These are phyloP conservation scores for Platygyra sinensis DNA, from an alignment of 64 coral and sea anemone genomes.

Conservation along the genomic window DNA sequence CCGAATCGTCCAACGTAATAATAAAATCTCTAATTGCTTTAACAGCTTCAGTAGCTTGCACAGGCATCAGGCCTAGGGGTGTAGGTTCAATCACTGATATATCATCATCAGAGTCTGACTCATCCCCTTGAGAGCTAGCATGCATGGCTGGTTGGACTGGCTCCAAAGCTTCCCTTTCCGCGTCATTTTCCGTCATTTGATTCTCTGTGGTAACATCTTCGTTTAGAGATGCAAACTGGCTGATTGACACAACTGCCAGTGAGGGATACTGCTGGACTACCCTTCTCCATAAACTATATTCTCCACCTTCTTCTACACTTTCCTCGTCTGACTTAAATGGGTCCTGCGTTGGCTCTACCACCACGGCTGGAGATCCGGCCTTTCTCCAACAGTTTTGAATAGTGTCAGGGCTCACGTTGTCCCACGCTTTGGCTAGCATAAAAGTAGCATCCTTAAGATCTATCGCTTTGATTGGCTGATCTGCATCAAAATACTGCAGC, in stretches of 20 bases:
- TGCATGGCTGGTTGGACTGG: neutral
- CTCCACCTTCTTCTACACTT: constrained; percentile 36
- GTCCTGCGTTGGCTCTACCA: constrained; percentile 48
- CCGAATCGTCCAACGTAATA: no score
- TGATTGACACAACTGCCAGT: constrained; percentile 45
- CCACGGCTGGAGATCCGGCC: constrained; percentile 47
- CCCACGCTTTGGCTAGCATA: constrained; percentile 58
- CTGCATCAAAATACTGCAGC: constrained; percentile 56
- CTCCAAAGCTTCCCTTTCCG: constrained; percentile 34
- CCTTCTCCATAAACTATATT: constrained; percentile 53
- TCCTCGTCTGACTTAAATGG: constrained; percentile 65
- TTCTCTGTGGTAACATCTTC: constrained; percentile 58
- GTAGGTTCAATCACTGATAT: constrained; percentile 3
- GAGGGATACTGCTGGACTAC: constrained; percentile 60
- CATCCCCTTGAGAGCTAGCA: constrained; percentile 31
- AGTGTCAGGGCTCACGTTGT: constrained; percentile 44
- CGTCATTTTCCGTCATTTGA: no score
- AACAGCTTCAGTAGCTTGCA: neutral
- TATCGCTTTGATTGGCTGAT: constrained; percentile 41
- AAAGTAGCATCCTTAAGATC: constrained; percentile 38
- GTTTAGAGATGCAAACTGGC: constrained; percentile 63
- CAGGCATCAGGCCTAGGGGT: neutral
- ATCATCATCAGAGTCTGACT: neutral
- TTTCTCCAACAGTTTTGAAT: constrained; percentile 59
- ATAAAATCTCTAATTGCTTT: neutral